Evolutionary conservation across 2,113 vertebrate species (phyloP).

Genomic region (Tychaedon coryphoeus): DNA sequence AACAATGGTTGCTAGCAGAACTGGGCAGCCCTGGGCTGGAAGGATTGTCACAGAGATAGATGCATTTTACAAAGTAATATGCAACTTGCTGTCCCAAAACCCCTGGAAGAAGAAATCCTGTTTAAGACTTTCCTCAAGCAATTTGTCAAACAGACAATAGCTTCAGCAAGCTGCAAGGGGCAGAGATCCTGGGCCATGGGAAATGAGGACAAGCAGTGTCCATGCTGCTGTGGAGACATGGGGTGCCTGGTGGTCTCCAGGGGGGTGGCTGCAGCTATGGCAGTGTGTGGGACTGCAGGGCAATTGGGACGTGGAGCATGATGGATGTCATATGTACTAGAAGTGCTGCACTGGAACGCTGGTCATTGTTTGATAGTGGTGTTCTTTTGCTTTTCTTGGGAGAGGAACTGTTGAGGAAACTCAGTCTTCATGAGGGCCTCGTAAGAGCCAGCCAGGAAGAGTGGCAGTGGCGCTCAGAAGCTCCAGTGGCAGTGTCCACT

Average conservation of each 20-base stretch:
- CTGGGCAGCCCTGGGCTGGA: neutral
- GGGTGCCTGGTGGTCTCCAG: neutral
- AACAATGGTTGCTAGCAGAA: neutral
- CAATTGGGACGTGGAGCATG: fast-evolving
- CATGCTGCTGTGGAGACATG: fast-evolving
- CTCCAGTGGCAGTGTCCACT: fast-evolving
- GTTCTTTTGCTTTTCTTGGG: neutral
- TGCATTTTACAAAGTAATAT: neutral
- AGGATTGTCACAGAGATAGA: neutral
- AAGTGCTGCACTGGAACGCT: neutral
- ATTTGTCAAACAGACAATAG: neutral
- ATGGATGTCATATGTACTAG: fast-evolving
- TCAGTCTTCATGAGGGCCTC: neutral
- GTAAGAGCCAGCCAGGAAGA: neutral
- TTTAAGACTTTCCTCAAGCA: neutral
- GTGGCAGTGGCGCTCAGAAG: fast-evolving
- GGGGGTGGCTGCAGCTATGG: fast-evolving
- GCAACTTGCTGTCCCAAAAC: neutral
- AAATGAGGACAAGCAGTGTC: neutral
- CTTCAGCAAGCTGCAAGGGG: neutral
- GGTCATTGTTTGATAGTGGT: neutral
- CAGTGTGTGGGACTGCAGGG: fast-evolving
- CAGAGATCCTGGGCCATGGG: neutral
- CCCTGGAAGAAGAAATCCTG: neutral
- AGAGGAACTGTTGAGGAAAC: neutral